Evolutionary conservation across 2,113 vertebrate genomes (phyloP).

Genomic region (Paradoxurus hermaphroditus): DNA sequence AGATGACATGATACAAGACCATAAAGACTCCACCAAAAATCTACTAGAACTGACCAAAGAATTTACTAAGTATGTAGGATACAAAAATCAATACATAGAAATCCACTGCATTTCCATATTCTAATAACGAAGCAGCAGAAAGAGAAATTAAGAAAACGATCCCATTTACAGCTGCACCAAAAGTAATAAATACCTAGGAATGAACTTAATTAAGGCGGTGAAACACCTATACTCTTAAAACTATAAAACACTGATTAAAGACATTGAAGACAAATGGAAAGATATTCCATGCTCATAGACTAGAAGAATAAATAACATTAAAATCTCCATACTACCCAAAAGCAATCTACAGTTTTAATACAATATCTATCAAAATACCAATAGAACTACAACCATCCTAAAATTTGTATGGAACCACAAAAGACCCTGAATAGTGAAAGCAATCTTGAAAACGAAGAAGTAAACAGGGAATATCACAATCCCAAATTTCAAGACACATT

Average conservation of each 20-base stretch:
- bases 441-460: neutral
- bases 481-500: neutral
- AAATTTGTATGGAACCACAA: neutral
- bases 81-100: neutral
- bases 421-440: neutral
- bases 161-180: neutral
- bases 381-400: neutral
- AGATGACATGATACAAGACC: neutral
- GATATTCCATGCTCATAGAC: neutral
- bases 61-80: neutral
- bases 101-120: neutral
- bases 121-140: neutral
- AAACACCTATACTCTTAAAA: neutral
- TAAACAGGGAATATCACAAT: neutral
- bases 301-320: neutral
- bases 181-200: neutral
- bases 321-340: neutral
- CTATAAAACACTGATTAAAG: neutral
- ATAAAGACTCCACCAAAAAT: neutral
- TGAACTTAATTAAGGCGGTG: neutral
- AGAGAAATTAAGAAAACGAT: neutral
- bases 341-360: neutral
- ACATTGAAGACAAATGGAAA: neutral
- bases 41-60: neutral
- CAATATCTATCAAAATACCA: neutral